These are phyloP conservation scores for Chironomus striatipennis DNA, from an alignment of 1,140 invertebrate genomes.

Conservation along the genomic window DNA sequence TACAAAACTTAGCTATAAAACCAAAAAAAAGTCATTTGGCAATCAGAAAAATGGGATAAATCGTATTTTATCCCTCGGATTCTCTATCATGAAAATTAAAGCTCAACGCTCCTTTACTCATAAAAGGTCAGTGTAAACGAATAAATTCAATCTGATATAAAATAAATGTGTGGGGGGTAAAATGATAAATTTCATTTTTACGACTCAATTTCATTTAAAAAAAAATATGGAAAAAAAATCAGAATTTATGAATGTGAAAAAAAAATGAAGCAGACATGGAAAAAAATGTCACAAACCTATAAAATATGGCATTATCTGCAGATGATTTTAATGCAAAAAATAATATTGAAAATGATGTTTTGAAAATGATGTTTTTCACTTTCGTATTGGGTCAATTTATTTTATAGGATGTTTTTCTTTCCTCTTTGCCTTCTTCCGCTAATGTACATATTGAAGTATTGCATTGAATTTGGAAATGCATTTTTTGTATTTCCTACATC, in stretches of 20 bases:
- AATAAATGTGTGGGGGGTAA: not conserved
- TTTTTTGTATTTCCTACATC: not conserved
- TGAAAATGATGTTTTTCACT: not conserved
- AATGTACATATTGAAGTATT: too few species aligned
- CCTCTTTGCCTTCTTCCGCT: too few species aligned
- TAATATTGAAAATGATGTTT: not conserved
- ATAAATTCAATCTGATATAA: not conserved
- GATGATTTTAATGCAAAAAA: conserved; percentile 5
- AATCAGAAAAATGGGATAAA: not conserved
- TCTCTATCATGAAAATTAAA: not conserved
- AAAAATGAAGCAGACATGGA: not conserved
- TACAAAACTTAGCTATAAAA: too few species aligned
- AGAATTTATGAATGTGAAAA: too few species aligned
- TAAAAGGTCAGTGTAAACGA: not conserved
- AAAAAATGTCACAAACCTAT: conserved; percentile 1
- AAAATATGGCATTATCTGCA: conserved; percentile 9
- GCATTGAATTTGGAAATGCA: too few species aligned
- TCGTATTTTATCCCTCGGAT: not conserved
- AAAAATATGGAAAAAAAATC: not conserved
- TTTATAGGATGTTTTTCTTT: too few species aligned
- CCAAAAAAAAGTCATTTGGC: not conserved
- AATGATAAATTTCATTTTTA: conserved; percentile 10
- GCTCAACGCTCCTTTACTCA: not conserved
- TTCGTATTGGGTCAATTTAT: not conserved
- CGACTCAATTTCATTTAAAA: conserved; percentile 8